These are phyloP conservation scores for Falco cherrug DNA, from an alignment of 2,797 vertebrate species.

Conservation along the genomic window DNA sequence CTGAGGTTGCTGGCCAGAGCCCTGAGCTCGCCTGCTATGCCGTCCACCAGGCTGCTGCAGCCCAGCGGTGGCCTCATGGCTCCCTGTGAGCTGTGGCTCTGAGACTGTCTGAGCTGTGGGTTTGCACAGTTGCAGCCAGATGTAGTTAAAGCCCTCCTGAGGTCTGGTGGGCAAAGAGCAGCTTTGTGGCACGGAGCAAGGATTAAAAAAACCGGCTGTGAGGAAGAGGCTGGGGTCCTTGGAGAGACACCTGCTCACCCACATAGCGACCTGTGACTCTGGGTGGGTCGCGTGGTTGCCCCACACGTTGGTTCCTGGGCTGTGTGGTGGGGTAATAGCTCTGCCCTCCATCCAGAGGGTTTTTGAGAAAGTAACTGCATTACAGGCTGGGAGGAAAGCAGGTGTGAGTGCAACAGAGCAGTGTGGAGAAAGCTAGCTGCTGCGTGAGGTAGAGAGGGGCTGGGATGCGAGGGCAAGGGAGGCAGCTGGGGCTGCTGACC, in stretches of 20 bases:
- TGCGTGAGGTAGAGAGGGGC: not conserved
- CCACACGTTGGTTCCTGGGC: not conserved
- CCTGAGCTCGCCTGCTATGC: accelerated
- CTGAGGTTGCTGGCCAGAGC: not conserved
- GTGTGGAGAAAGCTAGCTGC: not conserved
- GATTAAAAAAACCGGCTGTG: not conserved
- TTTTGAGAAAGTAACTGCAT: not conserved
- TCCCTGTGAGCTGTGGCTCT: accelerated
- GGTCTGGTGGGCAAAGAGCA: not conserved
- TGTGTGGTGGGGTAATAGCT: not conserved
- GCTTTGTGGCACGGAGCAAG: not conserved
- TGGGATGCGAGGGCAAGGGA: not conserved
- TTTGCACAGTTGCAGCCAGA: not conserved
- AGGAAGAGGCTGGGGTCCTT: not conserved
- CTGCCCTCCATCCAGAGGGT: not conserved
- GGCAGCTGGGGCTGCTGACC: not conserved
- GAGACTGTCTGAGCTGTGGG: not conserved
- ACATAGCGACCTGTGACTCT: accelerated
- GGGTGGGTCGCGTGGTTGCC: accelerated
- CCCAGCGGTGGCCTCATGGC: accelerated
- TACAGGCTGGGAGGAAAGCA: not conserved
- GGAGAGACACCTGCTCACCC: not conserved
- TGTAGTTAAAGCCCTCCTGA: not conserved
- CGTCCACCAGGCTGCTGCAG: accelerated
- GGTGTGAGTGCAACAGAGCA: not conserved